A percentile compares a stretch with the other conserved stretches of the same genome.
These are phyloP conservation scores for Carlito syrichta DNA, from an alignment of 2,113 vertebrate species.

Conservation along the genomic window DNA sequence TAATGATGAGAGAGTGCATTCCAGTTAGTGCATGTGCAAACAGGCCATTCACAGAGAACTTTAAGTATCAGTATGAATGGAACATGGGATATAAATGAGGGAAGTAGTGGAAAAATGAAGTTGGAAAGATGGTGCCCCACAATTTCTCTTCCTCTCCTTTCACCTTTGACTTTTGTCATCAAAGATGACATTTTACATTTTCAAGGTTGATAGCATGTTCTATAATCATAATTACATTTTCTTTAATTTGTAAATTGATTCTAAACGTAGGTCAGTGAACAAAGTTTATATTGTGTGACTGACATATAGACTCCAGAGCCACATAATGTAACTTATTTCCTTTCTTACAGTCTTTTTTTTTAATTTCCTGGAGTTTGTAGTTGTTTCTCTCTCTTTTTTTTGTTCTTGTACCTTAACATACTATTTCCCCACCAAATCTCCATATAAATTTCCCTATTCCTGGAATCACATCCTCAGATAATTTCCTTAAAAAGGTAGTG, in stretches of 20 bases:
- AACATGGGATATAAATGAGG: not conserved
- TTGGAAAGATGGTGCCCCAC: not conserved
- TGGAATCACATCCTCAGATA: not conserved
- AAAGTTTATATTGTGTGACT: not conserved
- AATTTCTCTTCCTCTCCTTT: not conserved
- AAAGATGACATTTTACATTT: conserved; percentile 22
- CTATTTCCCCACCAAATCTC: not conserved
- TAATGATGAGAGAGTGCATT: not conserved
- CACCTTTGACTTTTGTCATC: not conserved
- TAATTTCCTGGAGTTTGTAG: not conserved
- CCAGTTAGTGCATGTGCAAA: not conserved
- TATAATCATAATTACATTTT: not conserved
- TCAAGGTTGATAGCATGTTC: not conserved
- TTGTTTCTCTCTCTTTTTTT: not conserved
- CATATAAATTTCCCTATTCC: not conserved
- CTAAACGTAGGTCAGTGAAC: not conserved
- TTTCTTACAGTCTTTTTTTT: not conserved
- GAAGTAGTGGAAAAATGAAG: not conserved
- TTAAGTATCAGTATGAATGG: not conserved
- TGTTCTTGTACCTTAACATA: not conserved
- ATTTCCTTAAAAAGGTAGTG: not conserved
- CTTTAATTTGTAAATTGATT: not conserved
- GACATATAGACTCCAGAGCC: not conserved
- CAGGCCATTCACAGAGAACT: not conserved
- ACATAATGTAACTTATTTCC: not conserved